phyloP scores from a whole-genome alignment of 2,888 invertebrate species.

The Crepidodera aurea region DNA sequence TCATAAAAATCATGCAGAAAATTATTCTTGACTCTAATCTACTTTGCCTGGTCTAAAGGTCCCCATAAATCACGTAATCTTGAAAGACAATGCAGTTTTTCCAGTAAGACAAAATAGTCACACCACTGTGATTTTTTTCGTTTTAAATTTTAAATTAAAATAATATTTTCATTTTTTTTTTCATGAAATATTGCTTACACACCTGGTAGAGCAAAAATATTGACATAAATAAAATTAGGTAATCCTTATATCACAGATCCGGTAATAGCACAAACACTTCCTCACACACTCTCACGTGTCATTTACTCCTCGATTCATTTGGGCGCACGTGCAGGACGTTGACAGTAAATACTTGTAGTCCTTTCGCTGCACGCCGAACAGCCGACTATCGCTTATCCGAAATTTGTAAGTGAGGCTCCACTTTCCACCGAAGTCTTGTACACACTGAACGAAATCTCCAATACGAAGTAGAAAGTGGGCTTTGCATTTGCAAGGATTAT shows the following conservation, averaged over 20 bases:
- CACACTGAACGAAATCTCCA: constrained; percentile 33
- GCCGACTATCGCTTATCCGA: constrained; percentile 11
- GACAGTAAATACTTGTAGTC: constrained; percentile 7
- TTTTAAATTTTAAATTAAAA: no score
- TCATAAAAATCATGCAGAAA: no score
- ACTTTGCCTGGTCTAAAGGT: no score
- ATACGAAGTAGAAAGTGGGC: constrained; percentile 57
- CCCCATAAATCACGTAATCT: no score
- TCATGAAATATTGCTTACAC: constrained; percentile 19
- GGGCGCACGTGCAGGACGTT: constrained; percentile 16
- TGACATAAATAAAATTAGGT: constrained; percentile 17
- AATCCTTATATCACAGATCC: constrained; percentile 32
- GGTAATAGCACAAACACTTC: constrained; percentile 42
- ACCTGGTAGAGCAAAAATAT: constrained; percentile 18
- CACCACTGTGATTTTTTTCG: no score
- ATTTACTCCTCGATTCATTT: constrained; percentile 39
- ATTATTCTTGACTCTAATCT: no score
- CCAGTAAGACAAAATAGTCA: no score
- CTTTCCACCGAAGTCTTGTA: constrained; percentile 26
- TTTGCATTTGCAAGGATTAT: constrained; percentile 49
- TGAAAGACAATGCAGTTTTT: no score
- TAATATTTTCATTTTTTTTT: no score
- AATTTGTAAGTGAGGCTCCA: constrained; percentile 25
- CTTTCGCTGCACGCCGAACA: background rate
- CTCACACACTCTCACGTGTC: constrained; percentile 56